A percentile compares a stretch with the other conserved stretches of the same genome.
Evolutionary conservation across 23 tunicate genomes (phyloP).

Genomic region (Diplosoma virens): DNA sequence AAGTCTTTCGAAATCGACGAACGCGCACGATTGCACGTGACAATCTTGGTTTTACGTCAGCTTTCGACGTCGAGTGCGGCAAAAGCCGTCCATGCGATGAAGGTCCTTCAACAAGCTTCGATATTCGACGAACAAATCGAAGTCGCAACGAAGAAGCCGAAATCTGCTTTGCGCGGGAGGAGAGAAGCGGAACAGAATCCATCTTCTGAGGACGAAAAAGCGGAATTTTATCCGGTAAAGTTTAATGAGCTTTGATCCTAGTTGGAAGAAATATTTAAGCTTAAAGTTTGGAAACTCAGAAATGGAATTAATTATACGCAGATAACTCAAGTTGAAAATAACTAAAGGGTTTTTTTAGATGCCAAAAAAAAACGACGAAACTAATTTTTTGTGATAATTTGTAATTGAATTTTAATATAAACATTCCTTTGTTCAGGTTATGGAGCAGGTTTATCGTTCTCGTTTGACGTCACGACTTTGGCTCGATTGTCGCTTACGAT

Average conservation of each 20-base stretch:
- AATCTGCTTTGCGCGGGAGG: conserved; percentile 60
- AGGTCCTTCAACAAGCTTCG: conserved; percentile 44
- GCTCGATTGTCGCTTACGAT: conserved; percentile 51
- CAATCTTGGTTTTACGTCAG: conserved; percentile 2
- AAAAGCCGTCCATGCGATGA: conserved; percentile 45
- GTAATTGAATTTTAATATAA: no score
- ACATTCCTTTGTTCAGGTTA: conserved; percentile 10
- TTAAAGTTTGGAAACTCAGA: no score
- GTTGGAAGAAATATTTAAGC: no score
- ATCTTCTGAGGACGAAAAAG: not conserved
- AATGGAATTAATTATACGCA: no score
- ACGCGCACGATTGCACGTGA: not conserved
- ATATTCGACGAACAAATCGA: conserved; percentile 36
- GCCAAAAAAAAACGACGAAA: no score
- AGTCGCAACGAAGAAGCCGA: conserved; percentile 20
- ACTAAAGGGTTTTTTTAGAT: no score
- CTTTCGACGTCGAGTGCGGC: conserved; percentile 74
- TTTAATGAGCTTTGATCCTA: not conserved
- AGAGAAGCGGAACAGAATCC: not conserved
- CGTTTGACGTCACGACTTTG: conserved; percentile 76
- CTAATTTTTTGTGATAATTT: no score
- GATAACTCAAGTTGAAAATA: no score
- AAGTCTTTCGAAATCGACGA: no score
- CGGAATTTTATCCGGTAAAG: conserved; percentile 9
- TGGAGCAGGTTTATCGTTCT: conserved; percentile 59